Percentiles rank a stretch among this genome's conserved stretches.
phyloP scores from a whole-genome alignment of 2,888 invertebrate genomes.

The Aromia moschata region DNA sequence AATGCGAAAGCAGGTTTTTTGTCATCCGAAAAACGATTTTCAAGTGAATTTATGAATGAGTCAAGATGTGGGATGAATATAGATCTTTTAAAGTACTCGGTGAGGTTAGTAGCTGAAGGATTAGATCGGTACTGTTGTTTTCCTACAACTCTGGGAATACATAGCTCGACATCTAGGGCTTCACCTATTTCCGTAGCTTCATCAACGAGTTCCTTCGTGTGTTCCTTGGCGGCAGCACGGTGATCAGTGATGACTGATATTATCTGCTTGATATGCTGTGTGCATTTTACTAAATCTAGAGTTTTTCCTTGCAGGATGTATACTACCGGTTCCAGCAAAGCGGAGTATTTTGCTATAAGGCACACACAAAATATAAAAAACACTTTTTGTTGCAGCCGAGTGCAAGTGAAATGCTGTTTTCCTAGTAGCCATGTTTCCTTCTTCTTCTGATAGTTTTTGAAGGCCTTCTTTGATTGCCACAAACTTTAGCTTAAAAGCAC shows the following conservation, averaged over 20 bases:
- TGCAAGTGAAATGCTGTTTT: constrained; percentile 5
- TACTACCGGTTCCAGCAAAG: constrained; percentile 24
- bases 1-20: background rate
- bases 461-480: constrained; percentile 3
- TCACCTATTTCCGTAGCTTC: background rate
- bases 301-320: constrained; percentile 2
- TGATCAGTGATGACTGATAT: background rate
- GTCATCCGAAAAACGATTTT: background rate
- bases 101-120: background rate
- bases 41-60: background rate
- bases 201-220: background rate
- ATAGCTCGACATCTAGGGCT: background rate
- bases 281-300: background rate
- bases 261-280: background rate
- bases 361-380: constrained; percentile 3
- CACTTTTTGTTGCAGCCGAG: constrained; percentile 3
- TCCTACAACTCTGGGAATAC: background rate
- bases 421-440: constrained; percentile 3
- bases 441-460: constrained; percentile 12
- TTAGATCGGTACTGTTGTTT: background rate
- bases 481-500: constrained; percentile 7
- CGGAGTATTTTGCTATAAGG: constrained; percentile 16
- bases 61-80: background rate
- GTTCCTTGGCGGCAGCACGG: background rate
- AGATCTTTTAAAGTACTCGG: background rate